These are phyloP conservation scores for Drosophila limbata DNA, from an alignment of 2,888 invertebrate species.

Conservation along the genomic window DNA sequence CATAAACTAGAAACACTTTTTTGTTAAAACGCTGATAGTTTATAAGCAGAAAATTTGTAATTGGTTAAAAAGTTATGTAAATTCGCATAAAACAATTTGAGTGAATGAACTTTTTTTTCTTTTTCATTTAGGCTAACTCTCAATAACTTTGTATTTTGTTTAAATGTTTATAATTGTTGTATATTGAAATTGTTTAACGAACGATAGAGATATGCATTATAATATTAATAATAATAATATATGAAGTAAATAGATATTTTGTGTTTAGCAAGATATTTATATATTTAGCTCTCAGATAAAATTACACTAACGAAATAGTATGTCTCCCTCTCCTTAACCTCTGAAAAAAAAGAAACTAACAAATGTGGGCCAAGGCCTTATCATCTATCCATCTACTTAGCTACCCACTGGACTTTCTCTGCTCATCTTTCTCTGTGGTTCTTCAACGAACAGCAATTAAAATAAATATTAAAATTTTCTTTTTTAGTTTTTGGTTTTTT, in stretches of 20 bases:
- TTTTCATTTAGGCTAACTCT: slow-evolving; percentile 69
- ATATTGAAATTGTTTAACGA: slow-evolving; percentile 64
- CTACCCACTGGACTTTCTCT: slow-evolving; percentile 51
- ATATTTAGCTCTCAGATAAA: slow-evolving; percentile 72
- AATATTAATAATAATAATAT: slow-evolving; percentile 30
- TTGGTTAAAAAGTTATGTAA: slow-evolving; percentile 54
- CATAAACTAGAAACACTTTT: slow-evolving; percentile 69
- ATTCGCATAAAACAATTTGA: slow-evolving; percentile 67
- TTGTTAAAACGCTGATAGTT: slow-evolving; percentile 55
- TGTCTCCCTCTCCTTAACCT: slow-evolving; percentile 60
- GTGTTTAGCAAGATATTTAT: slow-evolving; percentile 28
- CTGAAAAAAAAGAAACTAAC: slow-evolving; percentile 50
- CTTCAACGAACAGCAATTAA: slow-evolving; percentile 67
- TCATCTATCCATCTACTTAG: slow-evolving; percentile 22
- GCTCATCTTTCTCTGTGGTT: slow-evolving; percentile 40
- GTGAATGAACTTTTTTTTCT: slow-evolving; percentile 60
- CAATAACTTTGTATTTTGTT: slow-evolving; percentile 64
- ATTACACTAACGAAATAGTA: slow-evolving; percentile 47
- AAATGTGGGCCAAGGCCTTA: slow-evolving; percentile 57
- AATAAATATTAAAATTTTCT: slow-evolving; percentile 58
- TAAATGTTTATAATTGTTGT: slow-evolving; percentile 30
- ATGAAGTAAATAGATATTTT: slow-evolving; percentile 26
- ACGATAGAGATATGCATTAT: slow-evolving; percentile 60
- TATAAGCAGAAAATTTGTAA: slow-evolving; percentile 51
- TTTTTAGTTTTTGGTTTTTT: slow-evolving; percentile 48